Percentiles rank a stretch among this genome's conserved stretches.
phyloP scores from a whole-genome alignment of 2,888 invertebrate species.

The Ectemnius lituratus region DNA sequence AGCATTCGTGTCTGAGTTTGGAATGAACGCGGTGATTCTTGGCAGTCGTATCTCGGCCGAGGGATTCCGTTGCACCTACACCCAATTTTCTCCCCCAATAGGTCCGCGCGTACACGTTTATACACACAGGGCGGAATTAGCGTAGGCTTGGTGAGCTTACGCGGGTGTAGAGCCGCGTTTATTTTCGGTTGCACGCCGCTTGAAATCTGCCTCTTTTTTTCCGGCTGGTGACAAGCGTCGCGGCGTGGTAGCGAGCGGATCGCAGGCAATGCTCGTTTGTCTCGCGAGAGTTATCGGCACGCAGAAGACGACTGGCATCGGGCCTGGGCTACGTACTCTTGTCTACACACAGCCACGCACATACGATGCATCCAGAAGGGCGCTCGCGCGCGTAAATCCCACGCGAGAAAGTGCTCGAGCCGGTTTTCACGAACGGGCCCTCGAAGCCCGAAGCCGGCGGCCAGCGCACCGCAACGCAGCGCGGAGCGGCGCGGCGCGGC shows the following conservation, averaged over 20 bases:
- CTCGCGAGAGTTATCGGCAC: constrained; percentile 60
- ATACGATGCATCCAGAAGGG: not conserved
- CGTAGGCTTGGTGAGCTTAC: no score
- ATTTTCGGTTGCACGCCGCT: constrained; percentile 45
- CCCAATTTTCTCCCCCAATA: no score
- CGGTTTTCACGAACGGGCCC: constrained; percentile 1
- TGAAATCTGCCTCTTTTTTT: constrained; percentile 44
- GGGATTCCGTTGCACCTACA: no score
- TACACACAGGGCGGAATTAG: no score
- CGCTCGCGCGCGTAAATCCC: constrained; percentile 64
- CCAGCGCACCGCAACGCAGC: not conserved
- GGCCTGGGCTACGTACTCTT: constrained; percentile 26
- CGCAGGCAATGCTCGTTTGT: constrained; percentile 52
- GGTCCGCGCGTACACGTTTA: no score
- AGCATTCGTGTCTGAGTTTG: no score
- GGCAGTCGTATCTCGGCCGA: no score
- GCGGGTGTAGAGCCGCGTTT: constrained; percentile 33
- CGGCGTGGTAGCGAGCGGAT: not conserved
- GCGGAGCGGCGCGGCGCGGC: not conserved
- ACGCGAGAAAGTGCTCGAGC: constrained; percentile 30
- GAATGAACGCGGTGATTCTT: no score
- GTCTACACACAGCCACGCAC: no score
- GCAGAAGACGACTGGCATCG: constrained; percentile 58
- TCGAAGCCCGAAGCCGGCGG: not conserved
- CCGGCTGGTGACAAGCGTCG: not conserved